A percentile compares a stretch with the other conserved stretches of the same genome.
Conservation (phyloP, 2,888 invertebrate species). For the Alviniconcha strummeri region DNA sequence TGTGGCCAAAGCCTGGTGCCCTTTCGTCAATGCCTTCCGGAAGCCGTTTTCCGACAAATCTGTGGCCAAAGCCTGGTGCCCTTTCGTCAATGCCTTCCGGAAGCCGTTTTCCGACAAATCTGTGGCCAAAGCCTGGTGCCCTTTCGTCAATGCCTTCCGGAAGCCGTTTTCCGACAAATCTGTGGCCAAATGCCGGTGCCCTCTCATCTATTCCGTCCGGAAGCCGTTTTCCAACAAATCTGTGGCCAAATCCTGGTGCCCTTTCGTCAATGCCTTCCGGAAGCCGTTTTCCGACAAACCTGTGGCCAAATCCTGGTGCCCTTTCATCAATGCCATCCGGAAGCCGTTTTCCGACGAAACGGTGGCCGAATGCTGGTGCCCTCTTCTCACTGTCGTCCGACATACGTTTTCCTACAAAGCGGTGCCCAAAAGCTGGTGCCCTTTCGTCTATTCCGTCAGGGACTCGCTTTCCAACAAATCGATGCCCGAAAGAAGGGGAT, state of each 20-base stretch:
- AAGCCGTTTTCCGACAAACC: constrained; percentile 37
- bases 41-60: constrained; percentile 35
- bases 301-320: constrained; percentile 3
- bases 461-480: constrained; percentile 30
- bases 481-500: background rate
- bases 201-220: constrained; percentile 1
- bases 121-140: constrained; percentile 26
- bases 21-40: constrained; percentile 24
- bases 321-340: background rate
- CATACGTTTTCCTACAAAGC: constrained; percentile 32
- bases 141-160: background rate
- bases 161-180: constrained; percentile 18
- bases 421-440: constrained; percentile 24
- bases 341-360: constrained; percentile 36
- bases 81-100: constrained; percentile 13
- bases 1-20: constrained; percentile 16
- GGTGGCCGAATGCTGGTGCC: constrained; percentile 23
- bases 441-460: background rate
- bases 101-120: constrained; percentile 38
- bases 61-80: constrained; percentile 27
- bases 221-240: constrained; percentile 36
- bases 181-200: background rate
- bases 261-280: background rate
- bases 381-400: background rate
- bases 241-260: constrained; percentile 27